These are phyloP conservation scores for Xestoiulus laeticollis DNA, from an alignment of 2,888 invertebrate species.

Conservation along the genomic window DNA sequence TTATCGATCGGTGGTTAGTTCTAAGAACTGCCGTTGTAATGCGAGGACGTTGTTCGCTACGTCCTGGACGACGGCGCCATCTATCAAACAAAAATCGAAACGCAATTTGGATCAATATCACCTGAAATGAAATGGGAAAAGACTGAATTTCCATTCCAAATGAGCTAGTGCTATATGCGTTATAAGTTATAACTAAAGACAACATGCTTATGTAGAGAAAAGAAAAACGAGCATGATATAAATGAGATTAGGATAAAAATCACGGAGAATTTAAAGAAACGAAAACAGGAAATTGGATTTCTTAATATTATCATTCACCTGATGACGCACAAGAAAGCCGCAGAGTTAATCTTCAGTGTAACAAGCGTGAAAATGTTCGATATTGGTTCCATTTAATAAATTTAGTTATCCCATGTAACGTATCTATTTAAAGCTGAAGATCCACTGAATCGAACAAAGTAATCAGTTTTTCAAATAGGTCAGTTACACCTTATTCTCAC, in stretches of 20 bases:
- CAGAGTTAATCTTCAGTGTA: no score
- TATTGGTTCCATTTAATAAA: not conserved
- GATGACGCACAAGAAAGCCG: no score
- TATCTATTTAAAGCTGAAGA: not conserved
- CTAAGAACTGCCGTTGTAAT: not conserved
- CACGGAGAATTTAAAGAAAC: not conserved
- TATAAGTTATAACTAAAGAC: not conserved
- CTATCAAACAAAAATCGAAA: not conserved
- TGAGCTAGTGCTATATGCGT: no score
- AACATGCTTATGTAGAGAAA: not conserved
- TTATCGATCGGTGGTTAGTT: not conserved
- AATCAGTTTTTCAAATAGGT: no score
- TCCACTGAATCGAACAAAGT: not conserved
- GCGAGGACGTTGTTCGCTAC: not conserved
- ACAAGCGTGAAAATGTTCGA: not conserved
- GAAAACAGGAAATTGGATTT: not conserved
- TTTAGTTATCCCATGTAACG: not conserved
- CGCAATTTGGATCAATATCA: not conserved
- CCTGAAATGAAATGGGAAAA: not conserved
- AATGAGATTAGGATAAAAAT: slow-evolving; percentile 4
- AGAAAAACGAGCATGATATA: not conserved
- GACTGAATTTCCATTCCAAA: not conserved
- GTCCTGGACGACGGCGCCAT: not conserved
- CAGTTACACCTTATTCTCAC: no score
- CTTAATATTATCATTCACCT: not conserved